A percentile compares a stretch with the other conserved stretches of the same genome.
Conservation (phyloP, 2,797 vertebrate species). For the Dendrocincla tyrannina region DNA sequence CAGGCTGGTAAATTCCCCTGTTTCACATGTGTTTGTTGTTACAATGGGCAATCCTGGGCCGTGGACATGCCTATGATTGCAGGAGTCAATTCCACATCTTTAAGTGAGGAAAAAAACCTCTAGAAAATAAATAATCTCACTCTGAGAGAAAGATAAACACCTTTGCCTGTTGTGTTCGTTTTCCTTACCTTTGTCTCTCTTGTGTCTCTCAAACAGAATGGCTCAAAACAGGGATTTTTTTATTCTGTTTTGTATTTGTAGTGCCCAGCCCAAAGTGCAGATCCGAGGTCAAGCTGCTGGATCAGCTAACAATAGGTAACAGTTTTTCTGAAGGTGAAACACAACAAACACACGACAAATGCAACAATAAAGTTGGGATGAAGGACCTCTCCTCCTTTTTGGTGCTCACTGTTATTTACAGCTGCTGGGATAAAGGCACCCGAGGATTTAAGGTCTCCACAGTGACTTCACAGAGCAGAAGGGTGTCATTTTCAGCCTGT, state of each 20-base stretch:
- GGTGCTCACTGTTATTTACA: not conserved
- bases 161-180: not conserved
- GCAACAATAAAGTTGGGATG: rapidly evolving
- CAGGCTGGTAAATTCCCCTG: not conserved
- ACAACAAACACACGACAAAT: rapidly evolving
- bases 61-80: rapidly evolving
- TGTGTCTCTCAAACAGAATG: rapidly evolving
- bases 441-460: rapidly evolving
- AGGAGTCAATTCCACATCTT: not conserved
- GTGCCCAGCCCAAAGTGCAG: not conserved
- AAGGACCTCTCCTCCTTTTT: not conserved
- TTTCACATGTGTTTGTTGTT: rapidly evolving
- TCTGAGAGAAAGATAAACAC: not conserved
- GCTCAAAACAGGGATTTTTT: not conserved
- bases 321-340: not conserved
- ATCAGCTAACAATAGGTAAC: rapidly evolving
- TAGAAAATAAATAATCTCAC: not conserved
- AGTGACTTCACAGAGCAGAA: not conserved
- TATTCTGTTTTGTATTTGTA: not conserved
- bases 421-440: not conserved
- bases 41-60: not conserved
- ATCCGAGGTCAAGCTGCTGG: not conserved
- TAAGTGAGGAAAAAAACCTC: not conserved
- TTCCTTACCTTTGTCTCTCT: not conserved
- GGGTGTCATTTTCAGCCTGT: not conserved